phyloP scores from a whole-genome alignment of 2,888 invertebrate species.

The Trissolcus japonicus region DNA sequence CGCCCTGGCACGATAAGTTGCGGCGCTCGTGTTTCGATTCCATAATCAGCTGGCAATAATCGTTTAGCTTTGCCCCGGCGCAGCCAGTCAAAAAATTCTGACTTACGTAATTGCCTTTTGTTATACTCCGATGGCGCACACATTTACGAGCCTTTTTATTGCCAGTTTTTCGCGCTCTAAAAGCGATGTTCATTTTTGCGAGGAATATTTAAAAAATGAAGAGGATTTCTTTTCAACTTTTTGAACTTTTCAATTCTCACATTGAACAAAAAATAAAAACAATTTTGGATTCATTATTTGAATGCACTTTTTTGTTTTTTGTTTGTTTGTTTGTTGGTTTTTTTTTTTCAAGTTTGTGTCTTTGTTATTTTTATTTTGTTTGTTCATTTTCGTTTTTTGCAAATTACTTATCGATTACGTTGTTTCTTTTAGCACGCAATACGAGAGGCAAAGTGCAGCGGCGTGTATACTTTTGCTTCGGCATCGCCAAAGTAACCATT shows the following conservation, averaged over 20 bases:
- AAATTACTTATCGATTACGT: neutral
- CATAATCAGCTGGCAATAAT: slow-evolving; percentile 4
- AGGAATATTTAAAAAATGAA: neutral
- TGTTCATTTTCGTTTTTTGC: neutral
- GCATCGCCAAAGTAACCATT: slow-evolving; percentile 13
- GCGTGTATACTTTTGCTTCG: slow-evolving; percentile 7
- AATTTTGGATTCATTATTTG: too few species aligned
- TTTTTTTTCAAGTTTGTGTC: too few species aligned
- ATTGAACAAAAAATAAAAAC: too few species aligned
- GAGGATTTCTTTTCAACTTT: neutral
- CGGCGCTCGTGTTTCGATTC: neutral
- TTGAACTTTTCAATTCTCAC: too few species aligned
- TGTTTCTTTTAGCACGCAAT: slow-evolving; percentile 1
- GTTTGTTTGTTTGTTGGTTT: neutral
- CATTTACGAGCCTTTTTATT: slow-evolving; percentile 37
- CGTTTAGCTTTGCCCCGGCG: neutral
- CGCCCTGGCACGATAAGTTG: neutral
- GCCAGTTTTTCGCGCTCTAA: slow-evolving; percentile 21
- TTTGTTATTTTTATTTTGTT: neutral
- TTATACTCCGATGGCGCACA: slow-evolving; percentile 23
- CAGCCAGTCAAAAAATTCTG: neutral
- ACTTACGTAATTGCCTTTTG: slow-evolving; percentile 30
- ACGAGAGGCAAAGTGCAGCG: slow-evolving; percentile 25
- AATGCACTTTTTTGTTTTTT: too few species aligned
- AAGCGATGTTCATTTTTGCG: slow-evolving; percentile 1